Evolutionary conservation across 2,797 vertebrate genomes (phyloP).

Genomic region (Mormyrus proboscirostris): DNA sequence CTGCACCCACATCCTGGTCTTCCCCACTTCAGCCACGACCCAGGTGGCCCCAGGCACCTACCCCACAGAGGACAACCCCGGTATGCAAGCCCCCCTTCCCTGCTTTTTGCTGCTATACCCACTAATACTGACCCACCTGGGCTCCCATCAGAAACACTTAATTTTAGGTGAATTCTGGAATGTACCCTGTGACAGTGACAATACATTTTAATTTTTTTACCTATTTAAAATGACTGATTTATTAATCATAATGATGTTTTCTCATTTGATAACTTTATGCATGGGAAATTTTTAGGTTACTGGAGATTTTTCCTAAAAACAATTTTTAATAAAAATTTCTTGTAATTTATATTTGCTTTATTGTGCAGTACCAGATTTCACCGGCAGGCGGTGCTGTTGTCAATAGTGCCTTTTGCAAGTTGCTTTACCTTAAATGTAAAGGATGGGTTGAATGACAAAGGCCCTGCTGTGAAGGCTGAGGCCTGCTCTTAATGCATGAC

Average conservation of each 20-base stretch:
- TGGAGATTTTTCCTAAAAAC: neutral
- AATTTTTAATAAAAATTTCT: neutral
- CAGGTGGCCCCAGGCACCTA: constrained; percentile 90
- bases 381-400: constrained; percentile 22
- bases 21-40: constrained; percentile 92
- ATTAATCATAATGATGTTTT: neutral
- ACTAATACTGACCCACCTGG: neutral
- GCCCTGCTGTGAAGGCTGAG: neutral
- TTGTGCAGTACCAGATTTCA: neutral
- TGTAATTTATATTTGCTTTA: neutral
- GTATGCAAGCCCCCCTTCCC: constrained; percentile 48
- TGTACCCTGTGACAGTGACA: neutral
- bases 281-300: neutral
- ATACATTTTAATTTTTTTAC: neutral
- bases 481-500: neutral
- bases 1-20: constrained; percentile 95
- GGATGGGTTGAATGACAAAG: neutral
- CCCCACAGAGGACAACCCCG: constrained; percentile 86
- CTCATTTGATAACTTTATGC: neutral
- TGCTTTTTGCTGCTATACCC: neutral
- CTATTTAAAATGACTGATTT: neutral
- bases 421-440: neutral
- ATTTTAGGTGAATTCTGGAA: neutral
- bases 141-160: neutral
- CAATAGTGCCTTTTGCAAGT: neutral